These are phyloP conservation scores for Magallana ariakensis DNA, from an alignment of 1,140 invertebrate genomes.

Conservation along the genomic window DNA sequence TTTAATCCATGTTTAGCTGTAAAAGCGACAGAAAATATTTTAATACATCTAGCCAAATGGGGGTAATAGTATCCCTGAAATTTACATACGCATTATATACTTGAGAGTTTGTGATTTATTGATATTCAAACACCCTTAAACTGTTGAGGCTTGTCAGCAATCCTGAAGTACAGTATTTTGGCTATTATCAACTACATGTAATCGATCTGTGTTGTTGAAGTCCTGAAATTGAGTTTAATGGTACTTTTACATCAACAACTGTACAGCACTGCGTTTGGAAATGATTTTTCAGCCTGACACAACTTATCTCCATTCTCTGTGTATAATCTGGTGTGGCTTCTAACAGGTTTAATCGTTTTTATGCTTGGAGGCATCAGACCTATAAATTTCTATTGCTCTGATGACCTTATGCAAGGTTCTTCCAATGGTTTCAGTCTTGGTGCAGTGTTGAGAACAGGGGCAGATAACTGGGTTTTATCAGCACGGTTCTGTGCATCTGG, in stretches of 20 bases:
- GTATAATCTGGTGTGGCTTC: too few relatives aligned
- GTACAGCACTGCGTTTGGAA: too few relatives aligned
- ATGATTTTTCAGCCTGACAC: too few relatives aligned
- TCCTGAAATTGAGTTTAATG: too few relatives aligned
- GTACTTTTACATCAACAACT: too few relatives aligned
- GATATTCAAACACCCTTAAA: neutral
- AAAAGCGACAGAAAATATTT: neutral
- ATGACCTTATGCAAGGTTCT: neutral
- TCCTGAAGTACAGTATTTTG: neutral
- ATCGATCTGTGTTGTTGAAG: too few relatives aligned
- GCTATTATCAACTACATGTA: too few relatives aligned
- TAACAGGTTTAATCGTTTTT: too few relatives aligned
- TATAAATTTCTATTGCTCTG: neutral
- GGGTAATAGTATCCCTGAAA: neutral
- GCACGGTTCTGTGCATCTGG: slow-evolving; percentile 15
- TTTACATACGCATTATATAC: slow-evolving; percentile 27
- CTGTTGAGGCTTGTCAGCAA: neutral
- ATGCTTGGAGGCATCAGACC: neutral
- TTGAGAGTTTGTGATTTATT: slow-evolving; percentile 14
- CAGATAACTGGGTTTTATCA: slow-evolving; percentile 18
- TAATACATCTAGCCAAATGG: slow-evolving; percentile 7
- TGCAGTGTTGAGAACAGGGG: neutral
- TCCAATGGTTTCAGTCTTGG: neutral
- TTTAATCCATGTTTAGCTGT: neutral
- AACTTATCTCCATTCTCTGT: too few relatives aligned